phyloP scores from a whole-genome alignment of 2,888 invertebrate genomes.

The Acanthococcus lagerstroemiae region DNA sequence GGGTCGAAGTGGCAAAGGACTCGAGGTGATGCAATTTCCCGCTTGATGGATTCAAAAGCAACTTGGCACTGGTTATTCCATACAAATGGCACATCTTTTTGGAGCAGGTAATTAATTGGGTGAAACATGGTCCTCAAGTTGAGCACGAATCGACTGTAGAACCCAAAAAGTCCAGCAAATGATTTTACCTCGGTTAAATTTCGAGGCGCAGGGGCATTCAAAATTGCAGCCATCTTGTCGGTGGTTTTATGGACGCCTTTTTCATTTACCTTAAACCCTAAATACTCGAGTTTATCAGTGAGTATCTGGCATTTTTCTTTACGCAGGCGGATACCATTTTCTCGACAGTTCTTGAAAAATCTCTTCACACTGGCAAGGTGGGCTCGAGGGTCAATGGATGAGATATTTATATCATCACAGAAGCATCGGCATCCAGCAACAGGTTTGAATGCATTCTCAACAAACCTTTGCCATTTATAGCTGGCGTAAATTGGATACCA shows the following conservation, averaged over 20 bases:
- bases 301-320: slow-evolving; percentile 40
- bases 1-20: slow-evolving; percentile 5
- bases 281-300: slow-evolving; percentile 38
- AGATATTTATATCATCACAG: slow-evolving; percentile 38
- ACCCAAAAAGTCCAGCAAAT: slow-evolving; percentile 11
- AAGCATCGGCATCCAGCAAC: slow-evolving; percentile 27
- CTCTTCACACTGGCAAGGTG: not conserved
- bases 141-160: slow-evolving; percentile 12
- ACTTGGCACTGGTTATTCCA: not conserved
- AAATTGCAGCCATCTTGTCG: slow-evolving; percentile 34
- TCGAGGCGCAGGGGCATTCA: slow-evolving; percentile 7
- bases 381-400: not conserved
- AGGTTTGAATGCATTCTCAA: not conserved
- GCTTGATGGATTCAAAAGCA: not conserved
- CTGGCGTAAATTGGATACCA: slow-evolving; percentile 40
- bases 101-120: not conserved
- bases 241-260: slow-evolving; percentile 35
- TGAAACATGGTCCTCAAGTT: not conserved
- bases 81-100: slow-evolving; percentile 4
- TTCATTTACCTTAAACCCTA: slow-evolving; percentile 37
- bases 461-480: not conserved
- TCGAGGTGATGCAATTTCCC: not conserved
- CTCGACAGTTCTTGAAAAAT: not conserved
- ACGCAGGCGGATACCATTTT: slow-evolving; percentile 32
- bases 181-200: slow-evolving; percentile 9